phyloP scores from a whole-genome alignment of 2,797 vertebrate genomes.

The Cygnus olor region DNA sequence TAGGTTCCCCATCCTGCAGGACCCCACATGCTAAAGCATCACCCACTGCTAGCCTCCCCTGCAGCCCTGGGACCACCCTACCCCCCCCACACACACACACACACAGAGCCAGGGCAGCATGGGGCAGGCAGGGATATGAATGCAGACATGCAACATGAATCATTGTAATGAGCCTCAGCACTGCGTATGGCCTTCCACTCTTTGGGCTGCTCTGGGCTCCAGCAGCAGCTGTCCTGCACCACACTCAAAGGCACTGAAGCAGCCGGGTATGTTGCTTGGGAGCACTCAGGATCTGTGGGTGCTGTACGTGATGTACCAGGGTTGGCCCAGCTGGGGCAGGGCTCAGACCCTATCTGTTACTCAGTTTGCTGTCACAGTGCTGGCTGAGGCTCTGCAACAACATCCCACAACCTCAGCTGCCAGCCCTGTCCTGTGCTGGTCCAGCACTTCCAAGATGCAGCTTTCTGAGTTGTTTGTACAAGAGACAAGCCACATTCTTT shows the following conservation, averaged over 20 bases:
- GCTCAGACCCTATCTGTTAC: no score
- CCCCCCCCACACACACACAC: no score
- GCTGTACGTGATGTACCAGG: not conserved
- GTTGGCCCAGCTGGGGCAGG: not conserved
- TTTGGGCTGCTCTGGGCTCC: not conserved
- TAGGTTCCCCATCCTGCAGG: no score
- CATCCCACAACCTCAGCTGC: no score
- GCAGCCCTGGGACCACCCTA: not conserved
- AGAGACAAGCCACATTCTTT: no score
- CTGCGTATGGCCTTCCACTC: not conserved
- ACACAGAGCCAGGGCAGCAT: not conserved
- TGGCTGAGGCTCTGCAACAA: not conserved
- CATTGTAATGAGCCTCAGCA: accelerated
- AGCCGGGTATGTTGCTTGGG: no score
- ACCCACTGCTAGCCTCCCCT: no score
- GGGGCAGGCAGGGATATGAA: no score
- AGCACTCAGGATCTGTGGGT: accelerated
- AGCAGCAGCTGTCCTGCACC: not conserved
- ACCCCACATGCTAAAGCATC: not conserved
- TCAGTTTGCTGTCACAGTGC: not conserved
- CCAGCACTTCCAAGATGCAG: not conserved
- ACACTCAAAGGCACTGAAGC: not conserved
- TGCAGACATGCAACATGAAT: no score
- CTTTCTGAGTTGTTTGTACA: not conserved
- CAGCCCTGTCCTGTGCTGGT: not conserved